Evolutionary conservation across 2,113 vertebrate species (phyloP).

Genomic region (Melanotaenia duboulayi): DNA sequence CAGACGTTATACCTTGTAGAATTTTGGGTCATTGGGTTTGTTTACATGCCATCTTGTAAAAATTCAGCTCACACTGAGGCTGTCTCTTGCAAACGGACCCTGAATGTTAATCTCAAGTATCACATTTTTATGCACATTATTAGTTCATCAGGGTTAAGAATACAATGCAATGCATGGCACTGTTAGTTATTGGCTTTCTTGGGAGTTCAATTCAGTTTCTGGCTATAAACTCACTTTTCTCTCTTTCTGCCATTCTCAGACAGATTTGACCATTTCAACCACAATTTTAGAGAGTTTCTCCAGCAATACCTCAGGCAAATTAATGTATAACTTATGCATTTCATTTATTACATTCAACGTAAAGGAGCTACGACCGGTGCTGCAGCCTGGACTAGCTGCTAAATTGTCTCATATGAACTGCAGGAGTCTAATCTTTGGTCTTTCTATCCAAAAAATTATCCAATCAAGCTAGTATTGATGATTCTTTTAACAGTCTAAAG

Average conservation of each 20-base stretch:
- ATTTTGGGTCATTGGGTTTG: too few species aligned
- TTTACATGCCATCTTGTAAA: too few species aligned
- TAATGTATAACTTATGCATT: neutral
- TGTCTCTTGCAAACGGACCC: too few species aligned
- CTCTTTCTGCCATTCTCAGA: neutral
- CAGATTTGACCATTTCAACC: neutral
- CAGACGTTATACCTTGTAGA: too few species aligned
- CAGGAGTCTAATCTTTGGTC: constrained; percentile 42
- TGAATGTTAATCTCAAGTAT: too few species aligned
- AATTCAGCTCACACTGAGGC: too few species aligned
- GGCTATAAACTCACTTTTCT: neutral
- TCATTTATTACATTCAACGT: neutral
- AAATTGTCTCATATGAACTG: constrained; percentile 33
- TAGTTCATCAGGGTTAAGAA: too few species aligned
- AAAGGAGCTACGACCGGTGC: constrained; percentile 1
- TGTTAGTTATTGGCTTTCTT: too few species aligned
- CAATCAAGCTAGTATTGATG: constrained; percentile 63
- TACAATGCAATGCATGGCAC: too few species aligned
- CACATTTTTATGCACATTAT: too few species aligned
- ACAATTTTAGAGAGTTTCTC: too few species aligned
- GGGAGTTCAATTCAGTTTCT: neutral
- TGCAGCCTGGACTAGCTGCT: neutral
- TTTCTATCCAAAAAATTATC: constrained; percentile 17
- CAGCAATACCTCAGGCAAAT: too few species aligned
- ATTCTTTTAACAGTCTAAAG: constrained; percentile 47